Percentiles rank a stretch among this genome's conserved stretches.
Evolutionary conservation across 2,113 vertebrate species (phyloP).

Genomic region (Engraulis encrasicolus): DNA sequence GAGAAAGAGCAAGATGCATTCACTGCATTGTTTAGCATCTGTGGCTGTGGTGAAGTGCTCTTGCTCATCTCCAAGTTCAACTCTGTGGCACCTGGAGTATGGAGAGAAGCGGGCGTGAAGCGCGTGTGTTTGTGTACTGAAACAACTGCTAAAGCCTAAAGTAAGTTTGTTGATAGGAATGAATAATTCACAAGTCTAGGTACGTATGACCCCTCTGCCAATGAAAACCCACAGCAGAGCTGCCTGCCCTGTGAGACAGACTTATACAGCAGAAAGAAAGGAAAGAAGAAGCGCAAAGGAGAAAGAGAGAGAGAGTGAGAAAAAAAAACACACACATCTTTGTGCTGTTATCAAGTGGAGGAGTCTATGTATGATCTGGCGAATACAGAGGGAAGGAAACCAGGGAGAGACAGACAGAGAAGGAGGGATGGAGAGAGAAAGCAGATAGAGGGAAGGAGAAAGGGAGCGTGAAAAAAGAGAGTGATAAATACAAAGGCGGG

Average conservation of each 20-base stretch:
- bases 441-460: background rate
- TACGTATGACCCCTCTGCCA: background rate
- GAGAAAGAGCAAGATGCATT: background rate
- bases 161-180: constrained; percentile 5
- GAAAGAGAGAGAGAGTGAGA: background rate
- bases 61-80: background rate
- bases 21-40: constrained; percentile 4
- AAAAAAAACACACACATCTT: background rate
- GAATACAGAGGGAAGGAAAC: constrained; percentile 20
- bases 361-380: constrained; percentile 46
- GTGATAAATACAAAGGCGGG: too few relatives aligned
- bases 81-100: background rate
- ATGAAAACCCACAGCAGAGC: constrained; percentile 25
- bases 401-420: constrained; percentile 53
- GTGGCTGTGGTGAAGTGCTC: background rate
- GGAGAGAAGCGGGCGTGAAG: too few relatives aligned
- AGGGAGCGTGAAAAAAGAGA: constrained; percentile 5
- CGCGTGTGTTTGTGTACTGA: background rate
- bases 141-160: background rate
- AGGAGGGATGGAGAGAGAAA: constrained; percentile 9
- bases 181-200: constrained; percentile 25
- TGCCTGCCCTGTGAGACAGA: background rate
- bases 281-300: background rate
- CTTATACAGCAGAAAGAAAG: too few relatives aligned
- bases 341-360: constrained; percentile 40